These are phyloP conservation scores for Upupa epops DNA, from an alignment of 2,113 vertebrate genomes.

Conservation along the genomic window DNA sequence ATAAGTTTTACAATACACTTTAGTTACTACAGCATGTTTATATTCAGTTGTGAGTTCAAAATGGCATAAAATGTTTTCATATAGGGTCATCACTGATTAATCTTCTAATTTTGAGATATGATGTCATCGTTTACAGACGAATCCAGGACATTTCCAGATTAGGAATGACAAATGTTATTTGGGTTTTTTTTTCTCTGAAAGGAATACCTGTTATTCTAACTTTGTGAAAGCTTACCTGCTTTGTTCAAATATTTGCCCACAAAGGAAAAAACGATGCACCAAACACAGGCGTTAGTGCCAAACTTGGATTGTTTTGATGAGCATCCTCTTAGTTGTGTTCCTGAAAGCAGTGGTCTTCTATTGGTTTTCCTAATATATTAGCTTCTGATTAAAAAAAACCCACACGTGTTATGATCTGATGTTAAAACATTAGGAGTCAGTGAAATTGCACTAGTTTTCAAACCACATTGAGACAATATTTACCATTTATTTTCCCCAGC, in stretches of 20 bases:
- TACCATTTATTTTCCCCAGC: not conserved
- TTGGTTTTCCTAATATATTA: not conserved
- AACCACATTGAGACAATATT: not conserved
- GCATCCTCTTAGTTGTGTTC: fast-evolving
- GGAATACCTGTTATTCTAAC: not conserved
- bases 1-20: not conserved
- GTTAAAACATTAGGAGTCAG: not conserved
- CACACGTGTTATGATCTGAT: not conserved
- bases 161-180: not conserved
- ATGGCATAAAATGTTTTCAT: not conserved
- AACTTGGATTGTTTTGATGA: not conserved
- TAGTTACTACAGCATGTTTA: not conserved
- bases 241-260: not conserved
- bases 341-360: not conserved
- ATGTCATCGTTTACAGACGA: not conserved
- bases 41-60: not conserved
- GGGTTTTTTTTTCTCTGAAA: not conserved
- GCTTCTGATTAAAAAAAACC: not conserved
- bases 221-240: not conserved
- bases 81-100: not conserved
- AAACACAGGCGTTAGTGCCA: not conserved
- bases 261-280: not conserved
- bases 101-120: not conserved
- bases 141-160: not conserved
- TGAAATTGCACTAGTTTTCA: not conserved